Percentiles rank a stretch among this genome's conserved stretches.
These are phyloP conservation scores for Ceryle rudis DNA, from an alignment of 2,797 vertebrate species.

Conservation along the genomic window DNA sequence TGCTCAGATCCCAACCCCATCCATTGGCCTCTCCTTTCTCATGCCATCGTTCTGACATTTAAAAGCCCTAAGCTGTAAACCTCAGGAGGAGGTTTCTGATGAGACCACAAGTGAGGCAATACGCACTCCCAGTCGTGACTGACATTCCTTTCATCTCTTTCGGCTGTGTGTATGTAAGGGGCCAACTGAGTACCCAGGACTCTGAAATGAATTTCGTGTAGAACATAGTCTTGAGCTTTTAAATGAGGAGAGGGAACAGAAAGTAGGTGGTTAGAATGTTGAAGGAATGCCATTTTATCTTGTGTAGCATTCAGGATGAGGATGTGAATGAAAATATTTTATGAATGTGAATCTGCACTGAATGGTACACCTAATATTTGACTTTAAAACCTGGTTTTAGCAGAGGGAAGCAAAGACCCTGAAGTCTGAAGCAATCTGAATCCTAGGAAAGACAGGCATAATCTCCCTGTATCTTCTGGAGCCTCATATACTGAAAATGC, in stretches of 20 bases:
- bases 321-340: not conserved
- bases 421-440: not conserved
- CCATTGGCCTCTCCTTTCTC: not conserved
- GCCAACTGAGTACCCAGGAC: not conserved
- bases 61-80: not conserved
- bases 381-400: not conserved
- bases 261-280: not conserved
- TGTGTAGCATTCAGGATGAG: not conserved
- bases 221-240: not conserved
- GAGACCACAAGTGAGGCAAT: not conserved
- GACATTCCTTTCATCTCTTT: not conserved
- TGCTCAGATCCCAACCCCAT: not conserved
- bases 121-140: accelerated
- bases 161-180: not conserved
- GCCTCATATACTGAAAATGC: not conserved
- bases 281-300: not conserved
- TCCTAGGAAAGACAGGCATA: not conserved
- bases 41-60: not conserved
- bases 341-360: not conserved
- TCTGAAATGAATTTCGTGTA: not conserved
- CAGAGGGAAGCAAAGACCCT: not conserved
- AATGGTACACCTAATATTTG: not conserved
- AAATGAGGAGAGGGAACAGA: not conserved
- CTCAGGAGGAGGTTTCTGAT: not conserved
- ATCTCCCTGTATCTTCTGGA: not conserved